Evolutionary conservation across 30 jellyfish, hydroid and myxozoan genomes (phyloP), one percentile per base, ranked within the genome.

Genomic region (Aurelia sp.): DNA sequence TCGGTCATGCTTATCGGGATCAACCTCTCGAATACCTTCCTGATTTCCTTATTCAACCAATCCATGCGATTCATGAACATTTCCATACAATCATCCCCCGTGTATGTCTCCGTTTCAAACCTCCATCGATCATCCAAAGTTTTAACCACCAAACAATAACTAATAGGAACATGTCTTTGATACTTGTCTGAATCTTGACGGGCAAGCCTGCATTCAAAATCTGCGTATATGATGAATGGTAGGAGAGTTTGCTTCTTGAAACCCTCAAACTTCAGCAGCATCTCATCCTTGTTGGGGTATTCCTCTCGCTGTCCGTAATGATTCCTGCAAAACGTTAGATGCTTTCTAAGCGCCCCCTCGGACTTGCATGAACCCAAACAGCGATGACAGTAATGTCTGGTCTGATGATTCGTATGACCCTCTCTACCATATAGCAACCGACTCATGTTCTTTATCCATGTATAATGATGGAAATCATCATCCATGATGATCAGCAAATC

Each of bases 171-270:
- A 59, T 59, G 69, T 11, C 13, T 21, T 59, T 59, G 69, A 6
- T 59, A 59, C 8, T 11, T 59, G 11, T 18, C 8, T 8, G 69
- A 17, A 21, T 21, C 27, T 21, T 59, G 69, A 6, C 10, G 69
- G 3, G 3, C 69, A 8, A 66, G 48, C 3, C 8, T 17, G 13
- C 78, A 66, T 66, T 66, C 78, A 33, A 66, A 66, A 13, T 66
- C 78, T 21, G 78, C 78, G 6, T 66, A 18, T 19, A 66, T 66
- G 47, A 33, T 66, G 48, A 66, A 66, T 16, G 78, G 78, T 27
- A 66, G 78, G 8, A 8, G 8, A 8, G 31, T 23, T 13, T 66
- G 35, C 21, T 66, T 23, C 68, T 66, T 33, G 48, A 66, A 21
- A 17, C 31, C 31, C 4, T n/a, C 21, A 33, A 66, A 66, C 53